Evolutionary conservation across 2,797 vertebrate genomes (phyloP).

Genomic region (Lepidocolaptes lacrymiger): DNA sequence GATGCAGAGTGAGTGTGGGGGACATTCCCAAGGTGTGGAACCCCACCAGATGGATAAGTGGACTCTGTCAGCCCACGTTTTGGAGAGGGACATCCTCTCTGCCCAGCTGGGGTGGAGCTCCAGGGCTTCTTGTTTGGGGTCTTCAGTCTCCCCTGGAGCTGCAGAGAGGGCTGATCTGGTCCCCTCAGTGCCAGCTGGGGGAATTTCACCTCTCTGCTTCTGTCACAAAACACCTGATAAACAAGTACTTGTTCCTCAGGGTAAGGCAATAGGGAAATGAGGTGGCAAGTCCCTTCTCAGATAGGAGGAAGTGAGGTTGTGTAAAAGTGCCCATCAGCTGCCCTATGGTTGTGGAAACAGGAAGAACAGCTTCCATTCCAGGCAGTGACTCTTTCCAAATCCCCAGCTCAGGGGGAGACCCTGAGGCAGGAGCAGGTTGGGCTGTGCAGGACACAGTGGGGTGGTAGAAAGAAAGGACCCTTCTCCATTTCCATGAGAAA

Average conservation of each 20-base stretch:
- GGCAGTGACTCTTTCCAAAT: background rate
- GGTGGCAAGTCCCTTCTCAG: background rate
- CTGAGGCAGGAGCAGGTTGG: background rate
- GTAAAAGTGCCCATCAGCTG: background rate
- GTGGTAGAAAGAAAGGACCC: background rate
- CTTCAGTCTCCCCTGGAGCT: background rate
- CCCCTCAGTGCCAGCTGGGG: background rate
- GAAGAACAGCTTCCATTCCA: background rate
- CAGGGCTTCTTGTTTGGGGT: background rate
- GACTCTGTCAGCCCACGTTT: background rate
- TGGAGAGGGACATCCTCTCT: background rate
- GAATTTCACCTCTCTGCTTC: background rate
- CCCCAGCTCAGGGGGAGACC: background rate
- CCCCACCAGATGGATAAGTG: background rate
- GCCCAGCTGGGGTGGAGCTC: background rate
- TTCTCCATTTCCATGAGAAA: accelerated
- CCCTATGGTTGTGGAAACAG: accelerated
- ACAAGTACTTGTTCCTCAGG: background rate
- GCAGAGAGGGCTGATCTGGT: background rate
- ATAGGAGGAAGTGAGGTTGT: background rate
- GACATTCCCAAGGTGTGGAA: background rate
- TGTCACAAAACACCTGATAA: background rate
- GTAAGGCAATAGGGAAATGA: background rate
- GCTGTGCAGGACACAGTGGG: background rate
- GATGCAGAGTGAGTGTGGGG: slow-evolving; percentile 73